A percentile compares a stretch with the other conserved stretches of the same genome.
Evolutionary conservation across 2,888 invertebrate genomes (phyloP).

Genomic region (Acholoe squamosa): DNA sequence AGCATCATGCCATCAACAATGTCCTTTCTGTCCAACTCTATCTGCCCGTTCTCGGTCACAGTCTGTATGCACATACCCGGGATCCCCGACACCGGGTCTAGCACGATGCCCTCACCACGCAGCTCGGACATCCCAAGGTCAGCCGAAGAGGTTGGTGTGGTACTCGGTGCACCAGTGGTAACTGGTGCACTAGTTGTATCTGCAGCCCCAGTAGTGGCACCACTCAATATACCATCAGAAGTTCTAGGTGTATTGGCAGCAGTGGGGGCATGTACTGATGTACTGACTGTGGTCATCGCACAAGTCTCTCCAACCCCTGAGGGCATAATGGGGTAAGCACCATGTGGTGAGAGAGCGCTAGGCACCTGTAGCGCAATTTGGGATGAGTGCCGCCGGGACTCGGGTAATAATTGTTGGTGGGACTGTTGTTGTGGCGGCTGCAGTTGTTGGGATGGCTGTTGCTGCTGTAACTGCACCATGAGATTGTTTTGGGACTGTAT

Average conservation of each 20-base stretch:
- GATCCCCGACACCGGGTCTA: neutral
- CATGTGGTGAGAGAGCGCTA: no score
- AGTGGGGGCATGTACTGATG: neutral
- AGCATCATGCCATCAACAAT: conserved; percentile 32
- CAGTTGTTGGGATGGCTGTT: no score
- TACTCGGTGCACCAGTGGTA: no score
- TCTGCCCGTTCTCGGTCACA: neutral
- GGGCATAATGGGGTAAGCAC: neutral
- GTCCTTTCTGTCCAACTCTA: conserved; percentile 24
- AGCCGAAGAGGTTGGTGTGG: no score
- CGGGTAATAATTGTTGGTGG: no score
- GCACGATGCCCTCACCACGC: neutral
- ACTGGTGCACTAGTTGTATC: neutral
- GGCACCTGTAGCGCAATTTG: no score
- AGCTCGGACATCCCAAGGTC: neutral
- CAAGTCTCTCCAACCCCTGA: neutral
- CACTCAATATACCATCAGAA: no score
- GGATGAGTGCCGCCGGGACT: no score
- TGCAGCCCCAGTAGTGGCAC: neutral
- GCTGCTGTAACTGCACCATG: no score
- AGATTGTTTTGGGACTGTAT: neutral
- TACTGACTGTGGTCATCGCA: neutral
- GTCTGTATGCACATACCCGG: neutral
- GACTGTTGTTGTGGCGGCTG: no score
- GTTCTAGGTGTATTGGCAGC: no score